phyloP scores from a whole-genome alignment of 2,113 vertebrate genomes.

The Chaenocephalus aceratus region DNA sequence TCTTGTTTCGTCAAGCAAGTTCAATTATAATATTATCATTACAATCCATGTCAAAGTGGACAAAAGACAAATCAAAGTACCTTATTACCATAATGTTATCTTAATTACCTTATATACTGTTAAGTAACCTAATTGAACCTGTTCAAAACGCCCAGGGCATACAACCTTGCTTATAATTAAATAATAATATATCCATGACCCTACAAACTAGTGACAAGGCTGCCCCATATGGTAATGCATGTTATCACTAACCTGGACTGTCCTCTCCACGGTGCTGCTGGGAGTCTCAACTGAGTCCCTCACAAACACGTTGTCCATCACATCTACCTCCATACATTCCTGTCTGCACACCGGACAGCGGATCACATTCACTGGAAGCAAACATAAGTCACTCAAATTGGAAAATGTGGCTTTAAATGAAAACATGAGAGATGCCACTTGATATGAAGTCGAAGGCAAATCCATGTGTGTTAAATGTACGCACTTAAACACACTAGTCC shows the following conservation, averaged over 20 bases:
- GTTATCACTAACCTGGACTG: conserved; percentile 87
- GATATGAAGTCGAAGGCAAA: neutral
- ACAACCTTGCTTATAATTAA: neutral
- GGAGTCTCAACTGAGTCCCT: conserved; percentile 94
- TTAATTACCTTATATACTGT: neutral
- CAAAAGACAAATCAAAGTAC: neutral
- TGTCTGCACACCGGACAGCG: conserved; percentile 94
- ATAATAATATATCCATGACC: neutral
- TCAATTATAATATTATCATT: too few relatives aligned
- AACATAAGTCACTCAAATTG: conserved; percentile 24
- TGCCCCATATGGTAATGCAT: conserved; percentile 2
- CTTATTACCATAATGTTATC: neutral
- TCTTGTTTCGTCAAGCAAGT: neutral
- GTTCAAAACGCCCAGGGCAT: neutral
- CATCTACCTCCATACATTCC: conserved; percentile 93
- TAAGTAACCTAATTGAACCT: neutral
- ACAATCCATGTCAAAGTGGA: neutral
- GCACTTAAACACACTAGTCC: neutral
- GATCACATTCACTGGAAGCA: conserved; percentile 89
- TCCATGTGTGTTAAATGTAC: neutral
- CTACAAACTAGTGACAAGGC: conserved; percentile 1
- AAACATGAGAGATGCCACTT: too few relatives aligned
- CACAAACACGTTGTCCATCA: conserved; percentile 96
- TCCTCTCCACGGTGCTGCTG: conserved; percentile 95
- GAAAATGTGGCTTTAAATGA: neutral